A percentile compares a stretch with the other conserved stretches of the same genome.
phyloP scores from a whole-genome alignment of 2,797 vertebrate species.

The Austrolebias charrua region DNA sequence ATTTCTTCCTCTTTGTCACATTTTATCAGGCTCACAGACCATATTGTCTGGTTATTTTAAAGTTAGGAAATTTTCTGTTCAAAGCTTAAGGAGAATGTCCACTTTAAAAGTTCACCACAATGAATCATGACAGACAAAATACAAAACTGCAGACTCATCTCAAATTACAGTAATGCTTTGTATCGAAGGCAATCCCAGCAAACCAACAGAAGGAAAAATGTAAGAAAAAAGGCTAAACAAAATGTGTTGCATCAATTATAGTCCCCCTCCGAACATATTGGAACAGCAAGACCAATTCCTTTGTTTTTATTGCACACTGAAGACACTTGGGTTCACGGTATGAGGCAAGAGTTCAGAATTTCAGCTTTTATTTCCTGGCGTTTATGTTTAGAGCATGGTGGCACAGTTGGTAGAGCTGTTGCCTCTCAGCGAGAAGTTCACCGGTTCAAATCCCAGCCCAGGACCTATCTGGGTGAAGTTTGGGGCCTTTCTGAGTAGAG shows the following conservation, averaged over 20 bases:
- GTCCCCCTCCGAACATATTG: too few relatives aligned
- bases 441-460: too few relatives aligned
- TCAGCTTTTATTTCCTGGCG: too few relatives aligned
- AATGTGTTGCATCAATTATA: background rate
- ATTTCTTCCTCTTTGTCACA: slow-evolving; percentile 6
- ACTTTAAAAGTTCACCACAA: slow-evolving; percentile 20
- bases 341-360: too few relatives aligned
- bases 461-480: too few relatives aligned
- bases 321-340: too few relatives aligned
- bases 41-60: slow-evolving; percentile 12
- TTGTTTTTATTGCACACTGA: too few relatives aligned
- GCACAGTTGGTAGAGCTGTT: too few relatives aligned
- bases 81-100: background rate
- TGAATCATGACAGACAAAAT: slow-evolving; percentile 22
- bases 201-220: background rate
- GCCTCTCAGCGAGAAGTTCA: too few relatives aligned
- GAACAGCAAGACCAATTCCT: too few relatives aligned
- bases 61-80: background rate
- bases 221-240: slow-evolving; percentile 3
- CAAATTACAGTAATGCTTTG: slow-evolving; percentile 45
- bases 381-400: too few relatives aligned
- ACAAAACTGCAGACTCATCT: slow-evolving; percentile 40
- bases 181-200: slow-evolving; percentile 7
- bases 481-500: too few relatives aligned
- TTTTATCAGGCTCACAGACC: slow-evolving; percentile 5